phyloP scores from a whole-genome alignment of 2,888 invertebrate species.

The Pelosia muscerda region DNA sequence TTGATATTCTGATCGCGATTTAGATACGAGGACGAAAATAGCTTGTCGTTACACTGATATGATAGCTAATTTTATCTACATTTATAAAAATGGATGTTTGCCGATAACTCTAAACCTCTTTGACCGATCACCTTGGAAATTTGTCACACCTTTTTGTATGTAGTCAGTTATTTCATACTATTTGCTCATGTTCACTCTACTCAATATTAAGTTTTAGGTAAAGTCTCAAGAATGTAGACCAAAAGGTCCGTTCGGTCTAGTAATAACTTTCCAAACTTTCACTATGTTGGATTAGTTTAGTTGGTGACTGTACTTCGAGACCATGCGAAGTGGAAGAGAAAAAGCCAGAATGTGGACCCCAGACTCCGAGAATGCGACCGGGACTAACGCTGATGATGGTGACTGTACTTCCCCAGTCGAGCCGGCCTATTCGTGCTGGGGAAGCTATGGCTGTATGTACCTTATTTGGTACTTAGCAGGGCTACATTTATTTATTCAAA shows the following conservation, averaged over 20 bases:
- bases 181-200: no score
- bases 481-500: constrained; percentile 4
- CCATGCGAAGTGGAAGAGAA: no score
- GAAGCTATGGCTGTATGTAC: not conserved
- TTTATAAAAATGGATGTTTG: constrained; percentile 1
- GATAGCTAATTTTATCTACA: not conserved
- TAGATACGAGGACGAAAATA: not conserved
- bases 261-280: no score
- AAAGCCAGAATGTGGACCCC: no score
- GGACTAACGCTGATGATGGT: no score
- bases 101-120: not conserved
- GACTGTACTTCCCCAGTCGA: not conserved
- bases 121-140: not conserved
- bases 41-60: not conserved
- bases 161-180: not conserved
- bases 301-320: not conserved
- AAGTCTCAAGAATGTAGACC: not conserved
- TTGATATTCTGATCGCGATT: not conserved
- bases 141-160: not conserved
- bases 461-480: not conserved
- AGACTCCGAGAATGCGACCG: no score
- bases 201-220: not conserved
- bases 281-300: not conserved
- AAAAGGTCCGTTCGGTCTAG: not conserved
- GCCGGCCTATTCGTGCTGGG: not conserved